Percentiles rank a stretch among this genome's conserved stretches.
These are phyloP conservation scores for Trichogramma dendrolimi DNA, from an alignment of 2,888 invertebrate genomes.

Conservation along the genomic window DNA sequence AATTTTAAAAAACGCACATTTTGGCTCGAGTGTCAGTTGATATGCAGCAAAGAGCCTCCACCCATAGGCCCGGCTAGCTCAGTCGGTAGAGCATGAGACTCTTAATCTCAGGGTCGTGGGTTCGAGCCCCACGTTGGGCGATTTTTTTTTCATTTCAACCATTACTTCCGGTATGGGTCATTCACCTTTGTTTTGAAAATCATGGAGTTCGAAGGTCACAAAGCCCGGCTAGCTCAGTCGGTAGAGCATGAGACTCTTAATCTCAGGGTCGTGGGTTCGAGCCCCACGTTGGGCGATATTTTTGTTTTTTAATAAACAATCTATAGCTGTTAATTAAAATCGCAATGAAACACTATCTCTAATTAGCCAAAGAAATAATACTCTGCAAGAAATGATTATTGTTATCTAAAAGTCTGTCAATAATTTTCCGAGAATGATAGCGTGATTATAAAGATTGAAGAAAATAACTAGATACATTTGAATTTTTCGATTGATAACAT, in stretches of 20 bases:
- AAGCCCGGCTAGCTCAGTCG: constrained; percentile 40
- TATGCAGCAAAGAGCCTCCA: too few species aligned
- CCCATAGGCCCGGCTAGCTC: constrained; percentile 41
- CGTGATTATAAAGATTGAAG: too few species aligned
- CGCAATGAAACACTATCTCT: too few species aligned
- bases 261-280: constrained; percentile 49
- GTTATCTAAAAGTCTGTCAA: too few species aligned
- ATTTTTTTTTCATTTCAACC: constrained; percentile 11
- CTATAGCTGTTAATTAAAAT: background rate
- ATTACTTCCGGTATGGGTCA: background rate
- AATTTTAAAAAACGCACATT: too few species aligned
- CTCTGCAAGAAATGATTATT: too few species aligned
- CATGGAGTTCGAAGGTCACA: background rate
- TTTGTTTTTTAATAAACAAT: constrained; percentile 25
- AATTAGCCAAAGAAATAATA: too few species aligned
- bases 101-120: constrained; percentile 49
- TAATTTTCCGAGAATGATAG: too few species aligned
- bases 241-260: constrained; percentile 49
- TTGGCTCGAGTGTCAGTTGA: too few species aligned
- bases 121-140: constrained; percentile 49
- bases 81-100: constrained; percentile 48
- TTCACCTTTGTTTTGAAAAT: too few species aligned
- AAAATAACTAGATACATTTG: too few species aligned
- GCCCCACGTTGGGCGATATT: constrained; percentile 44
- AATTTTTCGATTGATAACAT: too few species aligned